Evolutionary conservation across 1,140 invertebrate species (phyloP).

Genomic region (Gryllus bimaculatus): DNA sequence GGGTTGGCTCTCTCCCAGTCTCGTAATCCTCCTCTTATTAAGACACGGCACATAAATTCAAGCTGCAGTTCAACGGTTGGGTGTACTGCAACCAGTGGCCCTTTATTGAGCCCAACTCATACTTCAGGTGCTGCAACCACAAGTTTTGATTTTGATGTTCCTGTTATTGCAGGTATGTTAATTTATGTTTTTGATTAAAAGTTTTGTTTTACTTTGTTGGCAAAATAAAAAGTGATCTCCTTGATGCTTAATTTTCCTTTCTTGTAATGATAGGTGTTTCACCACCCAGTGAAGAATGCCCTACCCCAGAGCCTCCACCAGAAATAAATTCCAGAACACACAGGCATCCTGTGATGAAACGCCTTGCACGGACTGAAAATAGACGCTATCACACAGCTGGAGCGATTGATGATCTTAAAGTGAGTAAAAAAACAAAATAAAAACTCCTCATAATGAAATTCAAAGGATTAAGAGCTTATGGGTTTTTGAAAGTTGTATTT

Average conservation of each 20-base stretch:
- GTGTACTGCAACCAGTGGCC: not conserved
- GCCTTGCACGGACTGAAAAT: conserved; percentile 40
- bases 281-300: conserved; percentile 25
- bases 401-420: conserved; percentile 54
- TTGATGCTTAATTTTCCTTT: not conserved
- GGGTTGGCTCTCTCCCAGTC: conserved; percentile 56
- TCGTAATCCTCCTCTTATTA: conserved; percentile 64
- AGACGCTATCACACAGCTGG: conserved; percentile 55
- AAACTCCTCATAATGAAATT: too few relatives aligned
- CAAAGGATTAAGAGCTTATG: too few relatives aligned
- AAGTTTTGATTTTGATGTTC: conserved; percentile 37
- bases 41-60: conserved; percentile 35
- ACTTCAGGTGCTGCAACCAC: conserved; percentile 27
- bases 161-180: conserved; percentile 34
- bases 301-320: conserved; percentile 19
- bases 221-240: too few relatives aligned
- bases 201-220: not conserved
- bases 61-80: not conserved
- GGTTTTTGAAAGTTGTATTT: too few relatives aligned
- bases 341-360: conserved; percentile 35
- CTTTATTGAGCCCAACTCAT: conserved; percentile 10
- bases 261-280: conserved; percentile 26
- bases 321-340: conserved; percentile 24
- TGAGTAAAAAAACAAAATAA: conserved; percentile 25
- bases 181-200: not conserved